phyloP scores from a whole-genome alignment of 92 coral and sea anemone species.

The Pocillopora meandrina region DNA sequence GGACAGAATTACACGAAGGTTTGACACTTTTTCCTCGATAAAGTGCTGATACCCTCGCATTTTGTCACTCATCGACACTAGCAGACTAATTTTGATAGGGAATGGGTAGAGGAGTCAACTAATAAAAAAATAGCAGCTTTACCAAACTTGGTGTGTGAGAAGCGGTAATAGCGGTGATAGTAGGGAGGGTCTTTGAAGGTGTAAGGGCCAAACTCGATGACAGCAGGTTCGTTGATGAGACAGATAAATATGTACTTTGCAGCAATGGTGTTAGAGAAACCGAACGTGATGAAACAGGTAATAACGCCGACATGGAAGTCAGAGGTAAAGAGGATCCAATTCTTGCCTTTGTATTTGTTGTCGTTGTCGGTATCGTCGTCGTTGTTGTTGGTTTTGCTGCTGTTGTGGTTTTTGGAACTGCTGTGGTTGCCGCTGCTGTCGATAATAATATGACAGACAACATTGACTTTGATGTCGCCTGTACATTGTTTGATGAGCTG shows the following conservation, averaged over 20 bases:
- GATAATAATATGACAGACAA: background rate
- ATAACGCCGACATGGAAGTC: background rate
- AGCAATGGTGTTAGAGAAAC: background rate
- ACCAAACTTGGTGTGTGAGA: background rate
- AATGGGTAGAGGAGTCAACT: background rate
- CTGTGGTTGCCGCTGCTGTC: background rate
- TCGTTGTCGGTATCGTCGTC: background rate
- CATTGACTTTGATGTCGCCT: background rate
- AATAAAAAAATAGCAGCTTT: background rate
- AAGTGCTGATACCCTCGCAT: too few relatives aligned
- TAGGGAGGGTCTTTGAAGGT: background rate
- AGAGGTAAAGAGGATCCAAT: background rate
- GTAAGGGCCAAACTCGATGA: background rate
- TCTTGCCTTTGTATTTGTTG: background rate
- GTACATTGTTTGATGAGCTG: background rate
- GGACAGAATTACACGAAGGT: too few relatives aligned
- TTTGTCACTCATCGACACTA: too few relatives aligned
- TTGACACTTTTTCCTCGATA: background rate
- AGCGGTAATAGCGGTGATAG: background rate
- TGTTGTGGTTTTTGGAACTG: background rate
- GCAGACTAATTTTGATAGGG: too few relatives aligned
- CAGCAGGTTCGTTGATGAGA: background rate
- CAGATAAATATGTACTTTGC: background rate
- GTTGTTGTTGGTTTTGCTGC: background rate
- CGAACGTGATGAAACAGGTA: background rate